Evolutionary conservation across 2,888 invertebrate species (phyloP), one percentile per base, ranked within the genome.

Genomic region (Thereva nobilitata): DNA sequence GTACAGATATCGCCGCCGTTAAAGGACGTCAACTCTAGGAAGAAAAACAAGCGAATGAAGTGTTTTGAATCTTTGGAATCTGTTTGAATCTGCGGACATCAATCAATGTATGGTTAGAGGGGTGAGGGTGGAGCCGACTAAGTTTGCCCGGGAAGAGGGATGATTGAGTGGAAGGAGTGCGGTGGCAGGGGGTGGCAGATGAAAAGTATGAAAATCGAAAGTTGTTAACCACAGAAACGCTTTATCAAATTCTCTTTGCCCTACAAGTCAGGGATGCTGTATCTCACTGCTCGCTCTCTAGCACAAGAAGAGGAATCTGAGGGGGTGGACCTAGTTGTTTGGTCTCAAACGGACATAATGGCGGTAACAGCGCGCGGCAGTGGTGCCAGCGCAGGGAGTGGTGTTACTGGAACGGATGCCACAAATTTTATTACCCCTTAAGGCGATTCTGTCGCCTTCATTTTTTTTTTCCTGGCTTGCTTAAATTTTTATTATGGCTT

Each of bases 371-470:
- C 23, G 23, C 23, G 23, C 23, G 23, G 23, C 23, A 23, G 23
- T 23, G 23, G 23, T 23, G 23, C 23, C 23, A 23, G 23, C 1
- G 23, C 23, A 23, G 23, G 23, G 23, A 23, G 23, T 23, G 23
- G 61, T n/a, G n/a, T 50, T 45, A 50, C 61, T 50, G 50, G 23
- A 50, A 23, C 49, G 61, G 61, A 61, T 61, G 61, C 49, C 50
- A 40, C 61, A 49, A 61, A 61, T 61, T 61, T 61, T 61, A 61
- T 61, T 61, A 61, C 61, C 61, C 61, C 61, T 61, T 61, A 61
- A 61, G 61, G 61, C 61, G 61, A 61, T 61, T 61, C 61, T 61
- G 49, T 61, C 61, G 61, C 61, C 50, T 50, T 34, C 61, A 42
- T 61, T 12, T 49, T 61, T 49, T 61, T 37, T 40, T 61, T 50